These are phyloP conservation scores for Elysia crispata DNA, from an alignment of 2,888 invertebrate species.

Conservation along the genomic window DNA sequence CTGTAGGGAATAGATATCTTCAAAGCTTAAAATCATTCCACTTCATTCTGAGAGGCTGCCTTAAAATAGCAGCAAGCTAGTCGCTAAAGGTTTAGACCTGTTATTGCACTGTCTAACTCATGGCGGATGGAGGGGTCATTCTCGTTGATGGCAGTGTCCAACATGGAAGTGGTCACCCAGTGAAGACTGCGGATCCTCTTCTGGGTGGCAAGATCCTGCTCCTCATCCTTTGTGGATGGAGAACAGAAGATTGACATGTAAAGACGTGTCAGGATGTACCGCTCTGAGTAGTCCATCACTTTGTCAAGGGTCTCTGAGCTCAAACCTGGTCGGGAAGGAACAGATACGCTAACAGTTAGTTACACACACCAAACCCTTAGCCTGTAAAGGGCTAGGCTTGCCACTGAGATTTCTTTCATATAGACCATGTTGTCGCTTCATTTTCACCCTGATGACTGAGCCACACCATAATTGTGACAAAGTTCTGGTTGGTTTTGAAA, in stretches of 20 bases:
- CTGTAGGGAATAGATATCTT: too few species aligned
- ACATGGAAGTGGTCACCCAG: constrained; percentile 96
- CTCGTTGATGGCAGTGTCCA: constrained; percentile 94
- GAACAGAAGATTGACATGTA: constrained; percentile 94
- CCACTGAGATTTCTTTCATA: too few species aligned
- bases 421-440: too few species aligned
- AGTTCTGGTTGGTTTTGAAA: too few species aligned
- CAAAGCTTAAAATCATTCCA: neutral
- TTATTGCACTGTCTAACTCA: constrained; percentile 94
- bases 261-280: constrained; percentile 92
- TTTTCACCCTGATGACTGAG: too few species aligned
- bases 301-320: constrained; percentile 87
- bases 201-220: constrained; percentile 92
- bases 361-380: too few species aligned
- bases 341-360: too few species aligned
- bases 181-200: constrained; percentile 92
- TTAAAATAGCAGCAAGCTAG: too few species aligned
- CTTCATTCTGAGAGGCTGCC: too few species aligned
- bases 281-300: constrained; percentile 93
- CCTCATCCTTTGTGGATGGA: constrained; percentile 90
- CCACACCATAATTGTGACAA: too few species aligned
- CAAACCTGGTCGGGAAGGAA: constrained; percentile 78
- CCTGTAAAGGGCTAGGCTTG: too few species aligned
- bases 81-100: constrained; percentile 82
- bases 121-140: constrained; percentile 89